phyloP scores from a whole-genome alignment of 2,797 vertebrate genomes.

The Harpagifer antarcticus region DNA sequence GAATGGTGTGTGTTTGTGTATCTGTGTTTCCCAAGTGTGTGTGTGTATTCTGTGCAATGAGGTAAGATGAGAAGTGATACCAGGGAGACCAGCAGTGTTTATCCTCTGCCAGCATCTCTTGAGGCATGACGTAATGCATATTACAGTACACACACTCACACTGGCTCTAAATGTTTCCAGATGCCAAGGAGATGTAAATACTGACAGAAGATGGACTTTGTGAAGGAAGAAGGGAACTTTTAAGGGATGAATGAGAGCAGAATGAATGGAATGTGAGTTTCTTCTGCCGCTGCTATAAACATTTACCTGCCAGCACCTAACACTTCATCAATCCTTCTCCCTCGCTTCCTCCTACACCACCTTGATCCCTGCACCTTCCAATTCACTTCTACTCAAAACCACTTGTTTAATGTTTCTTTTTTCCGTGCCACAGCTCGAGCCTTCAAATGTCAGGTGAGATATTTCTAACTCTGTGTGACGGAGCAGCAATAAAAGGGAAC shows the following conservation, averaged over 20 bases:
- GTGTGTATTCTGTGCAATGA: conserved; percentile 50
- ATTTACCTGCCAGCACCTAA: conserved; percentile 59
- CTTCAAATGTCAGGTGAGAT: conserved; percentile 57
- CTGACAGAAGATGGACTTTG: conserved; percentile 36
- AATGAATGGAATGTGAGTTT: conserved; percentile 68
- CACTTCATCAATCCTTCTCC: conserved; percentile 55
- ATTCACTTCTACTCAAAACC: conserved; percentile 10
- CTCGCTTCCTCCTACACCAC: conserved; percentile 13
- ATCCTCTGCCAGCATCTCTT: conserved; percentile 76
- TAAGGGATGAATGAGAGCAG: conserved; percentile 56
- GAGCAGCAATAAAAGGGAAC: conserved; percentile 46
- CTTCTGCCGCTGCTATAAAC: conserved; percentile 56
- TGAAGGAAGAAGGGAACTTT: conserved; percentile 46
- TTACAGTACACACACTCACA: conserved; percentile 45
- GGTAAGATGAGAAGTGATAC: conserved; percentile 74
- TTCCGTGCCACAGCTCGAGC: conserved; percentile 32
- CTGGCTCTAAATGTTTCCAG: conserved; percentile 60
- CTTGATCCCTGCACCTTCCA: conserved; percentile 6
- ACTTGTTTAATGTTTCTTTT: conserved; percentile 52
- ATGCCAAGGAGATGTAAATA: conserved; percentile 64
- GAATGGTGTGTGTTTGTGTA: conserved; percentile 44
- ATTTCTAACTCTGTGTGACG: conserved; percentile 41
- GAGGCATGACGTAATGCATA: conserved; percentile 80
- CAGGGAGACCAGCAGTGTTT: conserved; percentile 79
- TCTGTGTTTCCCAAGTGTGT: conserved; percentile 21